These are phyloP conservation scores for Podarcis raffonei DNA, from an alignment of 2,113 vertebrate species.

Conservation along the genomic window DNA sequence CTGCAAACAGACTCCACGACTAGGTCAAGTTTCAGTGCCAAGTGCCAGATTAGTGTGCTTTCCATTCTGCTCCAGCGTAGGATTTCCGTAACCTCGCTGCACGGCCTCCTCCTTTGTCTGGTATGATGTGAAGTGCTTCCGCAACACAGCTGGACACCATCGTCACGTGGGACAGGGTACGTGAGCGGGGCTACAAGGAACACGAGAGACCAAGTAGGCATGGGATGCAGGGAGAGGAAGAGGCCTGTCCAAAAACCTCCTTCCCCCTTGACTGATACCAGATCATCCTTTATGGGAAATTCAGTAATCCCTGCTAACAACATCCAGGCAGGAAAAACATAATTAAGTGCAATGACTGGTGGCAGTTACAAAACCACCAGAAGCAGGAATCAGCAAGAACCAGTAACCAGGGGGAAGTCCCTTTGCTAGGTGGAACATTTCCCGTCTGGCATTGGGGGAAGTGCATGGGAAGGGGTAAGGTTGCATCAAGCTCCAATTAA, in stretches of 20 bases:
- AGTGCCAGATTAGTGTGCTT: background rate
- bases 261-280: background rate
- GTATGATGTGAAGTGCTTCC: background rate
- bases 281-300: background rate
- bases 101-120: background rate
- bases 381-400: background rate
- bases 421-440: background rate
- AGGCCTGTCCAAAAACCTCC: background rate
- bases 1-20: background rate
- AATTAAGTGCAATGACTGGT: slow-evolving; percentile 14
- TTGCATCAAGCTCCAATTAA: slow-evolving; percentile 62
- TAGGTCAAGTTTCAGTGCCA: background rate
- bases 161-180: background rate
- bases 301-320: background rate
- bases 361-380: background rate
- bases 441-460: slow-evolving; percentile 1
- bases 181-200: background rate
- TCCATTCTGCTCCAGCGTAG: background rate
- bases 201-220: background rate
- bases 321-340: background rate
- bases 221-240: background rate
- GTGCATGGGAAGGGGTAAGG: slow-evolving; percentile 37
- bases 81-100: background rate
- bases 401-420: background rate
- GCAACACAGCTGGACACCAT: background rate